phyloP scores from a whole-genome alignment of 2,113 vertebrate species.

The Paraplagusia blochii region DNA sequence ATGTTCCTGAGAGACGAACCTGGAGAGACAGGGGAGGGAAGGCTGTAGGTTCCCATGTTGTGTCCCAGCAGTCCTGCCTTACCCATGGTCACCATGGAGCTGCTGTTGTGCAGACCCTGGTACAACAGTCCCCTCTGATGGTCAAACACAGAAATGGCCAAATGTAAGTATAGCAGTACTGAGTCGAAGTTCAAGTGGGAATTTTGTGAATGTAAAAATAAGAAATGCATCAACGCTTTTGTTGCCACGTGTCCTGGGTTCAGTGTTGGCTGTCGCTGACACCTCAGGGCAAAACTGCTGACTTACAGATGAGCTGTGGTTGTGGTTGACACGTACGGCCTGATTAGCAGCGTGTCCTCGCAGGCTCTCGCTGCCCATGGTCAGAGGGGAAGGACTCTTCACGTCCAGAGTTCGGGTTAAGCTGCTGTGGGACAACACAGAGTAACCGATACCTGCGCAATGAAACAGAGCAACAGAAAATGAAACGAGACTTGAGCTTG shows the following conservation, averaged over 20 bases:
- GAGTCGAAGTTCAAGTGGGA: neutral
- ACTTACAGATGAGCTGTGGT: slow-evolving; percentile 74
- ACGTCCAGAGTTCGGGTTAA: slow-evolving; percentile 77
- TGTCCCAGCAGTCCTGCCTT: slow-evolving; percentile 71
- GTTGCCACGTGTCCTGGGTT: neutral
- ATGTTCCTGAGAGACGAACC: slow-evolving; percentile 69
- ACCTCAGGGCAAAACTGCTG: slow-evolving; percentile 1
- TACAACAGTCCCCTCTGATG: slow-evolving; percentile 80
- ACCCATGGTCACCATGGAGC: slow-evolving; percentile 75
- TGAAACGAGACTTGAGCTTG: slow-evolving; percentile 68
- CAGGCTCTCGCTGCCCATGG: slow-evolving; percentile 73
- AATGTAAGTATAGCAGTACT: neutral
- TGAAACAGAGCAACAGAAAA: slow-evolving; percentile 58
- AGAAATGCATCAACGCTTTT: neutral
- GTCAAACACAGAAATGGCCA: slow-evolving; percentile 16
- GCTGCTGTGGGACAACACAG: slow-evolving; percentile 79
- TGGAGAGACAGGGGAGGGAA: slow-evolving; percentile 67
- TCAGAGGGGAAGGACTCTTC: slow-evolving; percentile 80
- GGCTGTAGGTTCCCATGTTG: slow-evolving; percentile 73
- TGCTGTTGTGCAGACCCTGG: slow-evolving; percentile 76
- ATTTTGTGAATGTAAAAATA: slow-evolving; percentile 1
- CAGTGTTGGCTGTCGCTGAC: neutral
- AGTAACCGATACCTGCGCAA: slow-evolving; percentile 80
- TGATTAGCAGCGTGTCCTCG: slow-evolving; percentile 67
- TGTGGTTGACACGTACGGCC: slow-evolving; percentile 64